Conservation (phyloP, 2,797 vertebrate genomes). For the Neopelma chrysocephalum region DNA sequence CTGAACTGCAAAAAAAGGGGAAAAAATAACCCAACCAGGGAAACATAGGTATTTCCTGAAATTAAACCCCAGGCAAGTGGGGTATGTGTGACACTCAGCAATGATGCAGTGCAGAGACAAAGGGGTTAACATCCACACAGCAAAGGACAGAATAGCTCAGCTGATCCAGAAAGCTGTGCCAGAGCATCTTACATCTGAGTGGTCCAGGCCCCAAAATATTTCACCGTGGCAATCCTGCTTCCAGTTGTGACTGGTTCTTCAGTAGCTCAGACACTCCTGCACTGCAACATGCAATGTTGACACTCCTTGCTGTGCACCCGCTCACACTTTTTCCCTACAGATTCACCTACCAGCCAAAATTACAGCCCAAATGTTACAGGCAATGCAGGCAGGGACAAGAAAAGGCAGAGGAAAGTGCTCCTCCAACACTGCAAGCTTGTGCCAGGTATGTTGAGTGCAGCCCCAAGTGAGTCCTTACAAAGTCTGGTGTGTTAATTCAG, state of each 20-base stretch:
- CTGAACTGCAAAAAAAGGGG: background rate
- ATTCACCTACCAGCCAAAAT: background rate
- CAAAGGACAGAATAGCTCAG: background rate
- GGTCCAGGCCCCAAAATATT: background rate
- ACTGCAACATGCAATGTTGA: fast-evolving
- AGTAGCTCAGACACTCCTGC: background rate
- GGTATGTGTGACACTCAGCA: background rate
- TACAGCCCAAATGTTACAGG: background rate
- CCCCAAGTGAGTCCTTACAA: background rate
- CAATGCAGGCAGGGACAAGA: background rate
- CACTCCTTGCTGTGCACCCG: fast-evolving
- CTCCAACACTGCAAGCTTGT: background rate
- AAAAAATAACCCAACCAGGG: background rate
- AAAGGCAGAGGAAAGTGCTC: background rate
- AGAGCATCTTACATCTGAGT: background rate
- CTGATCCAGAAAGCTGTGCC: background rate
- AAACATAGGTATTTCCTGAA: background rate
- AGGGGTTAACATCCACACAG: background rate
- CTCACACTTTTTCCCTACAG: background rate
- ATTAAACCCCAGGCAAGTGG: background rate
- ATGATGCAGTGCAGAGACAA: background rate
- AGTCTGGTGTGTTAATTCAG: background rate
- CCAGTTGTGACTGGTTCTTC: background rate
- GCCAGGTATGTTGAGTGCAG: background rate
- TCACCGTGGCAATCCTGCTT: background rate